Evolutionary conservation across 2,888 invertebrate genomes (phyloP).

Genomic region (Fragum fragum): DNA sequence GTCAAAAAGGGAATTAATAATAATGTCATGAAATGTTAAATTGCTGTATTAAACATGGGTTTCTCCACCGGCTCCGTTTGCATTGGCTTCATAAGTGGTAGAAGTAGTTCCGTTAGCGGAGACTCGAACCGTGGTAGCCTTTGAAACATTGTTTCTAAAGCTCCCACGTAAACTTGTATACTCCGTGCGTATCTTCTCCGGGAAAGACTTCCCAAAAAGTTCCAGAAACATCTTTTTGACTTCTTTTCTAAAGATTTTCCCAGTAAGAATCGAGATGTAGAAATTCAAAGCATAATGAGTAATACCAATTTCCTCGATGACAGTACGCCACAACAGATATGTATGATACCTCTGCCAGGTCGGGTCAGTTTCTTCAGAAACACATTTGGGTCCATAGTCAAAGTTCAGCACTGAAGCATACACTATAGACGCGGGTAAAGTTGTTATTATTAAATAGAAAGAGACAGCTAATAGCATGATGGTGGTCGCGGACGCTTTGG

Average conservation of each 20-base stretch:
- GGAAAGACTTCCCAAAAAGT: constrained; percentile 60
- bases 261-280: constrained; percentile 85
- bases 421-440: constrained; percentile 83
- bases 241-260: constrained; percentile 85
- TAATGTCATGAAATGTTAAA: too few relatives aligned
- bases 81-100: constrained; percentile 7
- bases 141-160: constrained; percentile 62
- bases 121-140: constrained; percentile 69
- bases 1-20: too few relatives aligned
- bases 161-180: constrained; percentile 75
- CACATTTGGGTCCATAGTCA: constrained; percentile 64
- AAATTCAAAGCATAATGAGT: constrained; percentile 86
- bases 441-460: constrained; percentile 85
- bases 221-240: constrained; percentile 74
- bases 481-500: constrained; percentile 83
- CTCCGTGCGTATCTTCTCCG: constrained; percentile 71
- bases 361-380: constrained; percentile 69
- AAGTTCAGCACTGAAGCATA: constrained; percentile 80
- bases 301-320: constrained; percentile 83
- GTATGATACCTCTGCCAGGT: constrained; percentile 78
- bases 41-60: constrained; percentile 23
- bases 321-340: constrained; percentile 74
- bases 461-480: constrained; percentile 85
- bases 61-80: constrained; percentile 36
- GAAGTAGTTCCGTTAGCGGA: constrained; percentile 47